phyloP scores from a whole-genome alignment of 2,797 vertebrate species.

The Etheostoma nigrum region DNA sequence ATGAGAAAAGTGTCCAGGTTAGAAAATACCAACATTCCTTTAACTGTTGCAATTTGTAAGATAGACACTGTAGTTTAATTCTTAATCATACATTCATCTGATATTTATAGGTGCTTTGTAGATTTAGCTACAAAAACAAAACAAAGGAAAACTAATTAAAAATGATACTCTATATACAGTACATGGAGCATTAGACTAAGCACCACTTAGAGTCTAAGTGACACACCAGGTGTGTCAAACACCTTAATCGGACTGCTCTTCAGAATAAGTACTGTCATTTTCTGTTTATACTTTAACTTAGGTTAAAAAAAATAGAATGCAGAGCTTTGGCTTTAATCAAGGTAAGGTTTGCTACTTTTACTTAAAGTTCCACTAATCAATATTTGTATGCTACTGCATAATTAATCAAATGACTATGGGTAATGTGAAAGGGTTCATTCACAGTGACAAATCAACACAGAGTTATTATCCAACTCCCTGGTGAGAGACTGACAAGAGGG shows the following conservation, averaged over 20 bases:
- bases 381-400: background rate
- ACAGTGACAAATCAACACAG: background rate
- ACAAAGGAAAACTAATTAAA: background rate
- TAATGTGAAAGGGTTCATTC: background rate
- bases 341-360: background rate
- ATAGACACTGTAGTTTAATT: background rate
- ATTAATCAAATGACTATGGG: background rate
- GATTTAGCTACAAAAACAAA: background rate
- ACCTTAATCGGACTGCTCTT: too few relatives aligned
- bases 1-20: too few relatives aligned
- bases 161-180: background rate
- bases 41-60: conserved; percentile 2
- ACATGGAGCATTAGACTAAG: background rate
- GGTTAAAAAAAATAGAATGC: background rate
- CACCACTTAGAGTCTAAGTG: too few relatives aligned
- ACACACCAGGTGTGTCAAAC: too few relatives aligned
- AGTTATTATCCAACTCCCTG: background rate
- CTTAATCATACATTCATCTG: background rate
- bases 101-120: background rate
- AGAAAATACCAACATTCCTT: too few relatives aligned
- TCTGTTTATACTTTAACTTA: too few relatives aligned
- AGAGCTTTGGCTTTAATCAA: background rate
- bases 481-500: background rate
- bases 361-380: conserved; percentile 5
- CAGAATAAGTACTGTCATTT: too few relatives aligned